A percentile compares a stretch with the other conserved stretches of the same genome.
These are phyloP conservation scores for Pelvicachromis taeniatus DNA, from an alignment of 2,113 vertebrate species.

Conservation along the genomic window DNA sequence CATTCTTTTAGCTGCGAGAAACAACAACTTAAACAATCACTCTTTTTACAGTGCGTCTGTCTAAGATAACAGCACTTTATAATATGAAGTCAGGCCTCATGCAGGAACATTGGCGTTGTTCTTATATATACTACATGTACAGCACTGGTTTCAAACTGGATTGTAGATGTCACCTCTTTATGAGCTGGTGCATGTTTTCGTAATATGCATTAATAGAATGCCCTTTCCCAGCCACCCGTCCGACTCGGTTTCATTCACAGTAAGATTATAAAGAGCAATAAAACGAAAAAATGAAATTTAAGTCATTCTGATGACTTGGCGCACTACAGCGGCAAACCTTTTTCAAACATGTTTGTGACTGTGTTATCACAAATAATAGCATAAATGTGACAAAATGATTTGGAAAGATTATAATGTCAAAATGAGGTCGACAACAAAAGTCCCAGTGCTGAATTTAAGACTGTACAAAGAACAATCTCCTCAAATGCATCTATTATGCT, in stretches of 20 bases:
- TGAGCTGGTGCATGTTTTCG: neutral
- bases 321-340: neutral
- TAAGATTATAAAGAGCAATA: neutral
- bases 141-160: neutral
- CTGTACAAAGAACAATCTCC: neutral
- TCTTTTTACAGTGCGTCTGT: neutral
- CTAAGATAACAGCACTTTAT: neutral
- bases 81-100: neutral
- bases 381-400: neutral
- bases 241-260: neutral
- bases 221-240: neutral
- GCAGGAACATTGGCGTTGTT: neutral
- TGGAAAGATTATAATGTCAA: neutral
- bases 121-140: neutral
- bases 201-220: neutral
- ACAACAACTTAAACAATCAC: neutral
- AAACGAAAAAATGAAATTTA: neutral
- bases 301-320: neutral
- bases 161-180: neutral
- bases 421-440: neutral
- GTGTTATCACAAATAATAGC: neutral
- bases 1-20: neutral
- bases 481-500: neutral
- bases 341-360: neutral
- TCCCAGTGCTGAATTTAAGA: neutral